phyloP scores from a whole-genome alignment of 1,140 invertebrate species.

The Cydia pomonella region DNA sequence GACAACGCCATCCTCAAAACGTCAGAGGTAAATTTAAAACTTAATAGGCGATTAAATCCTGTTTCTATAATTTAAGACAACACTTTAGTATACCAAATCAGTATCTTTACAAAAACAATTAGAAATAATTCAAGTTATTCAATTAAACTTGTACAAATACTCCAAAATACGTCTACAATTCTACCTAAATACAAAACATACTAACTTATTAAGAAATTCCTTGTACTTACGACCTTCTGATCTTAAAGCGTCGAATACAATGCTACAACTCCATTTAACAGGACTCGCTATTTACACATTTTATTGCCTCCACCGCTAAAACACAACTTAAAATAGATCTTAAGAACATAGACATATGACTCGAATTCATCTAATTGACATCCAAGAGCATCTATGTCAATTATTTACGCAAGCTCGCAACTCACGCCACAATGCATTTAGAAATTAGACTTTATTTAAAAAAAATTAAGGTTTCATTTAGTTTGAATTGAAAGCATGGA shows the following conservation, averaged over 20 bases:
- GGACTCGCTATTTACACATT: conserved; percentile 14
- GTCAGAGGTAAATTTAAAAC: no score
- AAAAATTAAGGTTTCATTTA: not conserved
- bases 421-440: not conserved
- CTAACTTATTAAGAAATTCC: not conserved
- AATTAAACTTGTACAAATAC: conserved; percentile 20
- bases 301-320: not conserved
- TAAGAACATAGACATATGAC: not conserved
- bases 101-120: not conserved
- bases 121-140: conserved; percentile 1
- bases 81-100: not conserved
- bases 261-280: conserved; percentile 14
- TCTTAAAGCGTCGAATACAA: not conserved
- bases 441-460: not conserved
- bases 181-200: not conserved
- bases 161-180: not conserved
- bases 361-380: not conserved
- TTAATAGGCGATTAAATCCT: no score
- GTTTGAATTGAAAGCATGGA: not conserved
- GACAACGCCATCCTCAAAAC: no score
- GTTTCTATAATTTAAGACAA: no score
- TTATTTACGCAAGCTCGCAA: not conserved
- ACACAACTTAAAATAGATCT: not conserved
- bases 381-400: not conserved
- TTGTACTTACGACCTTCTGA: not conserved